Evolutionary conservation across 2,888 invertebrate genomes (phyloP).

Genomic region (Crepidodera aurea): DNA sequence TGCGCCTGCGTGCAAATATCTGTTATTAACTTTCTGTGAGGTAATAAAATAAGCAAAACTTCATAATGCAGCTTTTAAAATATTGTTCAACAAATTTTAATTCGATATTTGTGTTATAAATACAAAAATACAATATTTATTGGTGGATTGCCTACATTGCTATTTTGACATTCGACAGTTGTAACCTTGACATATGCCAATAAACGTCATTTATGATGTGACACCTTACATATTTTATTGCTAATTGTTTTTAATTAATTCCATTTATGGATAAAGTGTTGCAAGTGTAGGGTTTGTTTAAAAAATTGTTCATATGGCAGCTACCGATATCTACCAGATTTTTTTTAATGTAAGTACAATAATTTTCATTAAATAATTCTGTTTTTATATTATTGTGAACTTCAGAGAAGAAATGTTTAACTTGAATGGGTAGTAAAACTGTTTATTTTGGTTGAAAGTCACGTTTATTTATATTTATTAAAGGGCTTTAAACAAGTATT

Average conservation of each 20-base stretch:
- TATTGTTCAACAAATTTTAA: too few relatives aligned
- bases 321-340: not conserved
- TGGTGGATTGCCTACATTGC: too few relatives aligned
- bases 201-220: not conserved
- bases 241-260: slow-evolving; percentile 17
- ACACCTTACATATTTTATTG: not conserved
- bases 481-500: not conserved
- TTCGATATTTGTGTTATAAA: too few relatives aligned
- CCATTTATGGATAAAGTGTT: slow-evolving; percentile 17
- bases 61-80: too few relatives aligned
- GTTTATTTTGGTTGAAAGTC: not conserved
- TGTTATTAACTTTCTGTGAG: too few relatives aligned
- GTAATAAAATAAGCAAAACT: too few relatives aligned
- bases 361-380: not conserved
- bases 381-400: not conserved
- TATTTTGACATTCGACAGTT: slow-evolving; percentile 5
- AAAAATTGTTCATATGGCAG: slow-evolving; percentile 5
- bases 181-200: not conserved
- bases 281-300: not conserved
- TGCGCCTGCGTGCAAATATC: too few relatives aligned
- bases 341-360: slow-evolving; percentile 2
- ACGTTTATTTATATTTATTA: slow-evolving; percentile 11
- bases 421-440: not conserved
- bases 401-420: not conserved
- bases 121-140: too few relatives aligned